Evolutionary conservation across 1,140 invertebrate genomes (phyloP), one percentile per base, ranked within the genome.

Genomic region (Coenobita brevimanus): DNA sequence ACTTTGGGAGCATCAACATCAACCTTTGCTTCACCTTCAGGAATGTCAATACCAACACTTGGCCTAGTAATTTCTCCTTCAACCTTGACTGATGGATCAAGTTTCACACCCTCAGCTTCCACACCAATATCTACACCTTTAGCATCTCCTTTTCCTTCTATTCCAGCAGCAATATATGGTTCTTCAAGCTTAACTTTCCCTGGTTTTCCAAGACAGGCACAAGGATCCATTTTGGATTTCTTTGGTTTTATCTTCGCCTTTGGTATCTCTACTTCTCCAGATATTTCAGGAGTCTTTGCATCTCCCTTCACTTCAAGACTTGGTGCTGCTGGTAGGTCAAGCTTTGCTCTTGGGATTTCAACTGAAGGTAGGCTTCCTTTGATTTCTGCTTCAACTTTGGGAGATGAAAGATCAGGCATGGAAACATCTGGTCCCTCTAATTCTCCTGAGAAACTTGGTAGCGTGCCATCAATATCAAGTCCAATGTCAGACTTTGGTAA

Each of bases 131-230:
- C 36, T 27, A 60, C 33, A 38, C 8, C 24, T 1, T 38, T 50
- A 8, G 17, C 17, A 50, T 50, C 46, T 50, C 46, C 46, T 17
- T 50, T 50, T 0, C 54, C 8, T 75, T 80, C 67, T 24, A 64
- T 8, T 50, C 36, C 36, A 27, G 13, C 54, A 50, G 82, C 43
- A 21, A 71, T 57, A 17, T 84, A 76, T 67, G 73, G 30, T 15
- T 54, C 75, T 67, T 76, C 73, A 8, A 69, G 2, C 41, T 87
- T 78, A 10, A 38, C 27, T 4, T 46, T 50, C 41, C 64, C 64
- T 13, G 80, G 80, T 27, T 67, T 43, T 43, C 80, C 80, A 69
- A 82, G 41, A 27, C 80, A 82, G n/a, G 81, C 54, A 21, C 81
- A 57, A 38, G 60, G 38, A 33, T 33, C 60, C 21, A 75, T 13